Percentiles rank a stretch among this genome's conserved stretches.
phyloP scores from a whole-genome alignment of 1,140 invertebrate genomes.

The Sogatella furcifera region DNA sequence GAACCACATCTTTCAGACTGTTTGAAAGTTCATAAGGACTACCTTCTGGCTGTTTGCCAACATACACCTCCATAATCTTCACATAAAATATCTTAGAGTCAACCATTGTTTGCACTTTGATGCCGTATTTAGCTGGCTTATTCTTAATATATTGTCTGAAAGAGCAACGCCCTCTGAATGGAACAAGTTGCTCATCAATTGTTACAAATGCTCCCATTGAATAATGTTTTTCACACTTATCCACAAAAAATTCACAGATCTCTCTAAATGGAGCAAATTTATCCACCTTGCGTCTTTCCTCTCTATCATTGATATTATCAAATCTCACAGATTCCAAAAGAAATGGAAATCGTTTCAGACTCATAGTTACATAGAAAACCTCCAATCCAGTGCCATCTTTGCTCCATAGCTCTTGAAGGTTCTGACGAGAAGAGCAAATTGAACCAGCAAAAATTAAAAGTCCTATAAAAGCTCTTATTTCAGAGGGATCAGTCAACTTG shows the following conservation, averaged over 20 bases:
- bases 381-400: slow-evolving; percentile 10
- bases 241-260: slow-evolving; percentile 27
- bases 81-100: slow-evolving; percentile 29
- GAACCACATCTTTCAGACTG: slow-evolving; percentile 25
- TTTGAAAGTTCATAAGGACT: slow-evolving; percentile 23
- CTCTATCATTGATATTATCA: slow-evolving; percentile 26
- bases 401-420: slow-evolving; percentile 14
- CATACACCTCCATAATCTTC: slow-evolving; percentile 26
- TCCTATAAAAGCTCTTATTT: neutral
- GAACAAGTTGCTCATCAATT: slow-evolving; percentile 30
- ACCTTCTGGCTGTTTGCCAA: slow-evolving; percentile 27
- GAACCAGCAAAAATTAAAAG: slow-evolving; percentile 5
- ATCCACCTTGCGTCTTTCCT: slow-evolving; percentile 26
- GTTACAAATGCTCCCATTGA: slow-evolving; percentile 17
- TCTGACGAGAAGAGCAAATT: slow-evolving; percentile 2
- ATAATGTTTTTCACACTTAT: slow-evolving; percentile 24
- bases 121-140: slow-evolving; percentile 31
- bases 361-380: slow-evolving; percentile 20
- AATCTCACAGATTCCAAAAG: slow-evolving; percentile 20
- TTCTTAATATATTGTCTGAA: slow-evolving; percentile 33
- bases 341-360: slow-evolving; percentile 26
- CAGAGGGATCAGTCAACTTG: neutral
- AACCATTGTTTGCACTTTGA: slow-evolving; percentile 30
- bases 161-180: slow-evolving; percentile 30
- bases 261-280: slow-evolving; percentile 28